Evolutionary conservation across 2,888 invertebrate genomes (phyloP), one percentile per base, ranked within the genome.

Genomic region (Drosophila nr. fundita): DNA sequence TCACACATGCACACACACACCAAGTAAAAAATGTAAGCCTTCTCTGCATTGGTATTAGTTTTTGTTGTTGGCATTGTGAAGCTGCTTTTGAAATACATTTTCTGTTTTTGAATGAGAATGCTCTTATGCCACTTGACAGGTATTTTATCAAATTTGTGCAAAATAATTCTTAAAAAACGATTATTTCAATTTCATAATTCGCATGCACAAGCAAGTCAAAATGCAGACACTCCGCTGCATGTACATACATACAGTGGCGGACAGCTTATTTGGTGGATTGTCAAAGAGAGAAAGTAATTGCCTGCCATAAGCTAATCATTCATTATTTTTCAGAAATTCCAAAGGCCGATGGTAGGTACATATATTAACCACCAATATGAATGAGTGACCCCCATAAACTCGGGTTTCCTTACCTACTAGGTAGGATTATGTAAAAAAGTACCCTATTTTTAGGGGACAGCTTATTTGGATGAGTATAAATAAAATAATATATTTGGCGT

Each of bases 51-150:
- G 54, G 52, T 69, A 27, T 53, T 78, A 64, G 45, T 77, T 54
- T 38, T 34, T 62, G 57, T 59, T 53, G 69, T 32, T 81, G 66
- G 63, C 65, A 68, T 68, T 80, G 62, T 54, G 32, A 57, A 62
- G 68, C 72, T 78, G 80, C 70, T 78, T 72, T 80, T 72, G 59
- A 74, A 79, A 80, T 73, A 76, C 65, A 73, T 73, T 74, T 70
- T 70, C 38, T 55, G 68, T 69, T 72, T 78, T 72, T 73, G 78
- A 76, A 87, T 71, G 72, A 61, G 70, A 73, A 81, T 83, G 76
- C 81, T 73, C 83, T 87, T 73, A 78, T 87, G 74, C 63, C 85
- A 80, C 83, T 83, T 89, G 87, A 85, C 89, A 89, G 85, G 76
- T 82, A 87, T 83, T 86, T 83, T 74, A 82, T 60, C 75, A 74